Evolutionary conservation across 2,797 vertebrate species (phyloP).

Genomic region (Pangasius djambal): DNA sequence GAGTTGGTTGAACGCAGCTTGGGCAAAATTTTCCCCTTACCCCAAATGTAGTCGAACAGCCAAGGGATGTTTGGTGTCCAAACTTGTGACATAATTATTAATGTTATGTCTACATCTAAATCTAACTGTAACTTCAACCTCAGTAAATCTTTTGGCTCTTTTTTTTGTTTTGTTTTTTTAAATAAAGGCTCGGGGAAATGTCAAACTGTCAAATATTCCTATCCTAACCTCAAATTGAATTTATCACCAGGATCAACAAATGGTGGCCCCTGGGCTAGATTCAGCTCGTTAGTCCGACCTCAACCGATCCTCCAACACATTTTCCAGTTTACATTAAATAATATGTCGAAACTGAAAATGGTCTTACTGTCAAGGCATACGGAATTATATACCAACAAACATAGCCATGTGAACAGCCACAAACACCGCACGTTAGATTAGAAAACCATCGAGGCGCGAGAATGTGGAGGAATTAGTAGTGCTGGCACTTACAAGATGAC

Average conservation of each 20-base stretch:
- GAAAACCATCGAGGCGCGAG: background rate
- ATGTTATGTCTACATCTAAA: too few relatives aligned
- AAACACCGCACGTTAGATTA: background rate
- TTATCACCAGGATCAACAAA: background rate
- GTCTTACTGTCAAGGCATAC: background rate
- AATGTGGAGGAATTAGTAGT: background rate
- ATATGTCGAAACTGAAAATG: background rate
- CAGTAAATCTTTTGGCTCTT: background rate
- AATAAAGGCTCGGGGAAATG: background rate
- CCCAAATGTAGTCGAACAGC: background rate
- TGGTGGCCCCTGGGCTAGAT: background rate
- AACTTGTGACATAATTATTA: background rate
- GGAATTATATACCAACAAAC: background rate
- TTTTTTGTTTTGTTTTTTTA: background rate
- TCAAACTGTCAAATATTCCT: background rate
- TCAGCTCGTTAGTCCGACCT: too few relatives aligned
- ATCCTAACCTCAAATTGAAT: background rate
- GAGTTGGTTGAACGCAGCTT: background rate
- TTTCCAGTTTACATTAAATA: background rate
- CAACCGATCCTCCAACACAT: background rate
- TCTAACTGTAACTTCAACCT: background rate
- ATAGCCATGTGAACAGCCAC: background rate
- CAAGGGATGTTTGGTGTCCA: background rate
- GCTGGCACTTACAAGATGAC: background rate
- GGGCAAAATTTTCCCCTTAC: background rate